phyloP scores from a whole-genome alignment of 2,797 vertebrate species.

The Molossus alvarezi region DNA sequence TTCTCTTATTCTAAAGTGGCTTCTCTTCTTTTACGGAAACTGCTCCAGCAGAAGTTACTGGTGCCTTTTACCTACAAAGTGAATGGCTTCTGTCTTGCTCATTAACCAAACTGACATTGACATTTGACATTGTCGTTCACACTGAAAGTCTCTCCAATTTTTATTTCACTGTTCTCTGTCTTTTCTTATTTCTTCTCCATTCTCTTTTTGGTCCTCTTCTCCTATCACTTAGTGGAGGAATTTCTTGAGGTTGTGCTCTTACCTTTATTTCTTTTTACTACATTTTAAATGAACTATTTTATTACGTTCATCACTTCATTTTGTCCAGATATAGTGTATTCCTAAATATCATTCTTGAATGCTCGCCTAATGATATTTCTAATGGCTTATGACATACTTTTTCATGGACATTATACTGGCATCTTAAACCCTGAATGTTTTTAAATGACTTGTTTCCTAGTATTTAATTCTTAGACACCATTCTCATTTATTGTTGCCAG shows the following conservation, averaged over 20 bases:
- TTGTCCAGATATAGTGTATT: not conserved
- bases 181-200: not conserved
- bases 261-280: not conserved
- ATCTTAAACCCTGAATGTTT: not conserved
- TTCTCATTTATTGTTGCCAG: not conserved
- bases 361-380: not conserved
- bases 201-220: not conserved
- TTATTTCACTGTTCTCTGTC: not conserved
- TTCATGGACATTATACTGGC: not conserved
- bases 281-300: not conserved
- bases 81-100: not conserved
- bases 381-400: not conserved
- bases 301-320: not conserved
- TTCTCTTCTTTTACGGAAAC: constrained; percentile 53
- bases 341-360: not conserved
- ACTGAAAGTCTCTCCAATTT: not conserved
- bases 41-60: not conserved
- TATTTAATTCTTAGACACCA: not conserved
- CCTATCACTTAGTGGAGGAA: not conserved
- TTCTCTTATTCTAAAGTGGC: not conserved
- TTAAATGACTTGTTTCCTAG: not conserved
- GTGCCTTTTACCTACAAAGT: not conserved
- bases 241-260: constrained; percentile 20
- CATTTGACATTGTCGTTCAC: not conserved
- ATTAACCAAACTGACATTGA: not conserved